Base-by-base conservation (phyloP, 1,140 invertebrate species). In the Euwallacea fornicatus region DNA sequence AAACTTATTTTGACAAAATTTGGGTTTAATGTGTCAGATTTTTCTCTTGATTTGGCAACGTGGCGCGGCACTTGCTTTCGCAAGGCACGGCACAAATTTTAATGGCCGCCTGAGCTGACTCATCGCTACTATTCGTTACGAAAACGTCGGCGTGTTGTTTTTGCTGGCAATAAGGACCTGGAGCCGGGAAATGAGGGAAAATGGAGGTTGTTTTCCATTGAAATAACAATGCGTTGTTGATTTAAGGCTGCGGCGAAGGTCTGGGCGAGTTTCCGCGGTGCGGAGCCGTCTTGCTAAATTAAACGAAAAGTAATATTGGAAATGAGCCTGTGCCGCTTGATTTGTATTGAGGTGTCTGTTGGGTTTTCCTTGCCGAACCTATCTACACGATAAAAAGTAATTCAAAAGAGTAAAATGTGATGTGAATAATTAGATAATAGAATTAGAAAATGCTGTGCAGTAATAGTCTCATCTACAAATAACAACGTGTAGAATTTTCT, bases 51-150 rank as follows among this genome's bases (percentile, higher is more conserved):
- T 21, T 16, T 42, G 69, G 69, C 69, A 71, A 71, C 69, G 53
- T 43, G 15, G 68, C 63, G 33, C 41, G 61, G 54, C 69, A 71
- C 69, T 71, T 71, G 69, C 69, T 71, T 71, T 71, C 63, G 69
- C 69, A 66, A 71, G 69, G 62, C 63, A 66, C 62, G 69, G 69
- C 69, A 66, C 62, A 61, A 71, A 65, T 53, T 47, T 70, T 66
- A 66, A 71, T 66, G 62, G 69, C 62, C 63, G 62, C 62, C 69
- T 65, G 65, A 71, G 69, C 69, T 71, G 69, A 71, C 69, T 71
- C 69, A 71, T 71, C 69, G 55, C 16, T 58, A 71, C 63, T 66
- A 66, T n/a, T 9, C 43, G 69, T 60, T 42, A 42, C 50, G 61
- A 71, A 71, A 71, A 71, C 55, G 60, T 71, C 46, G 63, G 43